Evolutionary conservation across 2,797 vertebrate species (phyloP), one percentile per base, ranked within the genome.

Genomic region (Apogon talboti): DNA sequence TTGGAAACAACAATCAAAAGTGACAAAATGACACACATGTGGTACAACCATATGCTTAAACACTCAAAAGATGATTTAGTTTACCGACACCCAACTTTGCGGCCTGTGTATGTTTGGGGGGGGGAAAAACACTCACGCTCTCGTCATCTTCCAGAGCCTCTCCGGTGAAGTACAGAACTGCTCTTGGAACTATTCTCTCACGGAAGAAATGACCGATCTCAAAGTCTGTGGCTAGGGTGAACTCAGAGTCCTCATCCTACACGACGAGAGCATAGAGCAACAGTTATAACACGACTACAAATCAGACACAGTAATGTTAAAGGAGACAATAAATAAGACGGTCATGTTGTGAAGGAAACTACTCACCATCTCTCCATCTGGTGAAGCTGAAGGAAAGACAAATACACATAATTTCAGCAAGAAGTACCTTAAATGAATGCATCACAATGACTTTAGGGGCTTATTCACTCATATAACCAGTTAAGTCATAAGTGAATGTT

Each of bases 121-220:
- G 35, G 45, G 15, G 12, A 37, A 62, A 64, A 47, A 48, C 41
- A 84, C 96, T 52, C 94, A 99, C 98, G 0, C 97, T 98, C 74
- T 98, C 97, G 4, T 98, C 97, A 43, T 99, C 97, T 71, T 99
- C 97, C 84, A 98, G 92, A 70, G 97, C 97, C 90, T 99, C 97
- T 40, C 97, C 97, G 1, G 98, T 99, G 91, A 99, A 99, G 91
- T 99, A 99, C 12, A 99, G 95, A 78, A 99, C 96, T 0, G 97
- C 98, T 81, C 95, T 93, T 11, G 98, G 97, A 54, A 99, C 95
- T 90, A 99, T 95, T 91, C 98, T 94, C 90, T 99, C 98, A 66
- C 97, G 95, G 91, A 99, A 99, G 86, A 98, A 99, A 85, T 99
- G 97, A 14, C 97, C 98, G 0, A 98, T 96, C 90, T 99, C 97